phyloP scores from a whole-genome alignment of 2,888 invertebrate species.

The Heteromurus nitidus region DNA sequence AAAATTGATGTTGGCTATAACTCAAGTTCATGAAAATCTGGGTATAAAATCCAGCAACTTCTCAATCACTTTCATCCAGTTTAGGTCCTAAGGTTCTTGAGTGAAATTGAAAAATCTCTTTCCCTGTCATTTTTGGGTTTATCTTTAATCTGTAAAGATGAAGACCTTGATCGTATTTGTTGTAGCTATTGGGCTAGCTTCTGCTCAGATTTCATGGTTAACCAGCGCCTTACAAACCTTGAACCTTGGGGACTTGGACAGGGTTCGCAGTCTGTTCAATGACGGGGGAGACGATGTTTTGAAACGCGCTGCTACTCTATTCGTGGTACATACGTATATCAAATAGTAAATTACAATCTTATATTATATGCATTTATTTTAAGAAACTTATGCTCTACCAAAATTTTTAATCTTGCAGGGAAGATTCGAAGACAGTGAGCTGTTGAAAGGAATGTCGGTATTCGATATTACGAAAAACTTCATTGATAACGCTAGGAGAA shows the following conservation, averaged over 20 bases:
- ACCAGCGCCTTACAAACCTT: background rate
- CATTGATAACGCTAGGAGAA: background rate
- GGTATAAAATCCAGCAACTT: background rate
- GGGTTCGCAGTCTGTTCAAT: background rate
- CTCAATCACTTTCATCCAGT: background rate
- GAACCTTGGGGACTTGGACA: background rate
- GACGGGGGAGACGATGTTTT: background rate
- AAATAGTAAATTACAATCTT: background rate
- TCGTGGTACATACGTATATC: background rate
- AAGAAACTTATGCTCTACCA: background rate
- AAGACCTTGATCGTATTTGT: conserved; percentile 20
- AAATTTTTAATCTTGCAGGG: conserved; percentile 18
- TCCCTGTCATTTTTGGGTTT: background rate
- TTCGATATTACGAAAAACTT: background rate
- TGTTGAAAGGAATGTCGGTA: background rate
- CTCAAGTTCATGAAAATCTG: background rate
- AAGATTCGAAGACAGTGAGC: background rate
- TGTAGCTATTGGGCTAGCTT: background rate
- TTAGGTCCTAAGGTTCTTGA: too few relatives aligned
- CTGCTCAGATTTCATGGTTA: background rate
- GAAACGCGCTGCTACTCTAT: background rate
- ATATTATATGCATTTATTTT: background rate
- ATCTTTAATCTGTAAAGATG: conserved; percentile 31
- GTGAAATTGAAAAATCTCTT: too few relatives aligned
- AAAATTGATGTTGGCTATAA: background rate